These are phyloP conservation scores for Apodemus sylvaticus DNA, from an alignment of 2,113 vertebrate species.

Conservation along the genomic window DNA sequence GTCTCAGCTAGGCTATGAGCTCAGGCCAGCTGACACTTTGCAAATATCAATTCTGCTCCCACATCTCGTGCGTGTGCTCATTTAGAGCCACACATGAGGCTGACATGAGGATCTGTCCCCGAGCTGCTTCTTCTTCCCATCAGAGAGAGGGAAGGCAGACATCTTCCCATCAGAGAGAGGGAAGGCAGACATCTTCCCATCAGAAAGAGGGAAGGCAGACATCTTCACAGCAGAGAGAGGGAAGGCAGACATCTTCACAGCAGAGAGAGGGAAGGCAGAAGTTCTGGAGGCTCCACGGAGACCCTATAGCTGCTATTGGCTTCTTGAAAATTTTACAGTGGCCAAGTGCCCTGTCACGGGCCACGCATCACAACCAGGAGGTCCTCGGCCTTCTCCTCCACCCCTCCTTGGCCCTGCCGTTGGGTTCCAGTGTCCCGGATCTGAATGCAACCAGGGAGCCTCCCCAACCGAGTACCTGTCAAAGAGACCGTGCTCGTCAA, in stretches of 20 bases:
- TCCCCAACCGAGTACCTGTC: slow-evolving; percentile 73
- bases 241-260: slow-evolving; percentile 29
- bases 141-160: neutral
- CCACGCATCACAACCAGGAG: neutral
- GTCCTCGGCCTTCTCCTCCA: too few species aligned
- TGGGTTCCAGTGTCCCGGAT: neutral
- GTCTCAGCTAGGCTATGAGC: neutral
- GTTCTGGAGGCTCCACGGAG: slow-evolving; percentile 14
- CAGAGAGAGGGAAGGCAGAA: neutral
- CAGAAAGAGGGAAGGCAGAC: neutral
- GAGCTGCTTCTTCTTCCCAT: slow-evolving; percentile 16
- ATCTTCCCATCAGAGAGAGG: neutral
- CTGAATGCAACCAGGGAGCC: neutral
- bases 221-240: neutral
- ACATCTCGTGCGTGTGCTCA: rapidly evolving
- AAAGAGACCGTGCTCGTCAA: slow-evolving; percentile 69
- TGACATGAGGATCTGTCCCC: slow-evolving; percentile 61
- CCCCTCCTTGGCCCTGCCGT: neutral
- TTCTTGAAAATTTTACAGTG: neutral
- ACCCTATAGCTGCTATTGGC: slow-evolving; percentile 46
- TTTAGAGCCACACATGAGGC: neutral
- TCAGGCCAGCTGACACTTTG: neutral
- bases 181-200: slow-evolving; percentile 24
- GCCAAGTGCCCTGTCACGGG: neutral
- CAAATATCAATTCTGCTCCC: neutral